Base-by-base conservation (phyloP, 53 echinoderm and acorn worm species). In the Patiria pectinifera region DNA sequence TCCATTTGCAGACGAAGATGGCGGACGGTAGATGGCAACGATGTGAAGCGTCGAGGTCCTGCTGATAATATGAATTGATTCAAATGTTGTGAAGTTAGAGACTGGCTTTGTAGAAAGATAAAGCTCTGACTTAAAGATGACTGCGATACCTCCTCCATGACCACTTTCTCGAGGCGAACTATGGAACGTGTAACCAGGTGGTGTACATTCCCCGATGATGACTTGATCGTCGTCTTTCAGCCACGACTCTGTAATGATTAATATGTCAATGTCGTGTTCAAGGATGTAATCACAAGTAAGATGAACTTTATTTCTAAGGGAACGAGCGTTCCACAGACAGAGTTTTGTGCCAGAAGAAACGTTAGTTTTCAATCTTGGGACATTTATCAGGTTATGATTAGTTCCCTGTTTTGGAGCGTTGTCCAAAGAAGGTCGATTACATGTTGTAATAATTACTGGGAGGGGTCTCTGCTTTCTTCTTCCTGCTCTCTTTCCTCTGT, bases 161-260 rank as follows among this genome's bases (percentile, higher is more conserved):
- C 46, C 19, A 80, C 75, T 77, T 46, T 35, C 60, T 46, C 93
- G 63, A 3, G 82, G 87, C 60, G 46, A 53, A 47, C 76, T 87
- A 48, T 79, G 53, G n/a, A 93, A 87, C 25, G 93, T 66, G 48
- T 93, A 87, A 63, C 80, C 71, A 45, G 71, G 59, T 61, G 93
- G 93, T 26, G 87, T 87, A 66, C 87, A 78, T 66, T 93, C 87
- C 48, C 62, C 58, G 23, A 93, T 87, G 47, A 86, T 66, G 12
- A 86, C 93, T 48, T 53, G 49, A 47, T 93, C 93, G 58, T 93
- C 86, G 21, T 81, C 78, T 24, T 61, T 71, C 77, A 92, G 75
- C 92, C 92, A 91, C n/a, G 91, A 81, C 63, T 92, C 92, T 74
- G 92, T 85, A 12, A 92, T 23, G 48, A 92, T 62, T 85, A 92